These are phyloP conservation scores for Meloidogyne chitwoodi DNA, from an alignment of 1,140 invertebrate genomes.

Conservation along the genomic window DNA sequence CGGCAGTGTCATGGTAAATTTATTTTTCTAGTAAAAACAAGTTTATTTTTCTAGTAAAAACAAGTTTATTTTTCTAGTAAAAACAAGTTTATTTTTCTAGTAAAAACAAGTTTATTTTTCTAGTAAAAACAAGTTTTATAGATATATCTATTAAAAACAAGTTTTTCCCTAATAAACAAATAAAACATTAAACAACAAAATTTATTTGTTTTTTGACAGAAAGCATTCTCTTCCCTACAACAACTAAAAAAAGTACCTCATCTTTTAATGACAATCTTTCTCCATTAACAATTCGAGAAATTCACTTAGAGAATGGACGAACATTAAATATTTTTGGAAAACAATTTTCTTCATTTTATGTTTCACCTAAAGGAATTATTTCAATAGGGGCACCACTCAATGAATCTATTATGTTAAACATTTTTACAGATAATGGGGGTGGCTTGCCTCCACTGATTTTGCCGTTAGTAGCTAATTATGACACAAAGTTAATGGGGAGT, in stretches of 20 bases:
- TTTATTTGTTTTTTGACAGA: constrained; percentile 6
- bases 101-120: too few species aligned
- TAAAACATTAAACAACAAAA: too few species aligned
- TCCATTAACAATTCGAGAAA: neutral
- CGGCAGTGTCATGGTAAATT: constrained; percentile 38
- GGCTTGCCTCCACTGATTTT: neutral
- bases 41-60: neutral
- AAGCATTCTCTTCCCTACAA: constrained; percentile 24
- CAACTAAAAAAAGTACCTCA: neutral
- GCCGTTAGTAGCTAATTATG: neutral
- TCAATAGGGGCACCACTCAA: neutral
- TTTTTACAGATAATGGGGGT: neutral
- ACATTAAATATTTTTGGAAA: constrained; percentile 13
- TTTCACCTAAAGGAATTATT: constrained; percentile 7
- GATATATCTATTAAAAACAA: neutral
- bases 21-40: constrained; percentile 1
- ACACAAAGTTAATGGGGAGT: neutral
- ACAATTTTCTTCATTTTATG: constrained; percentile 1
- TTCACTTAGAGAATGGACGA: neutral
- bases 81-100: neutral
- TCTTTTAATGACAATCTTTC: neutral
- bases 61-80: neutral
- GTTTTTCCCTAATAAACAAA: neutral
- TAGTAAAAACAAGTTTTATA: neutral
- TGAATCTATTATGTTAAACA: neutral